Conservation (phyloP, 2,113 vertebrate species). For the Chiloscyllium plagiosum region DNA sequence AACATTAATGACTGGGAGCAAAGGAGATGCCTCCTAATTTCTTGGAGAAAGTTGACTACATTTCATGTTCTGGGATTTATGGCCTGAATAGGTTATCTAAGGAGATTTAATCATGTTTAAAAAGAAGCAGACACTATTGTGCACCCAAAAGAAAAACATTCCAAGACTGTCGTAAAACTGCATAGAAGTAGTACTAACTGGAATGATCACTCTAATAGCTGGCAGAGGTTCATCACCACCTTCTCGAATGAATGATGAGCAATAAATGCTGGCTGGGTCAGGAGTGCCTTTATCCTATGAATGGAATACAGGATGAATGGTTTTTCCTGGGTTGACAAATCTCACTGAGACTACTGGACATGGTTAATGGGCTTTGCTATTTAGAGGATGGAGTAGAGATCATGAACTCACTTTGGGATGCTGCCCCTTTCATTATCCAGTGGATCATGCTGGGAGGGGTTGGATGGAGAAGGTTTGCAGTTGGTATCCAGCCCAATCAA, state of each 20-base stretch:
- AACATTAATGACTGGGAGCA: not conserved
- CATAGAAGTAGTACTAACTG: not conserved
- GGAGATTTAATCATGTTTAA: not conserved
- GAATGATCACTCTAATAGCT: not conserved
- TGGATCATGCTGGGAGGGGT: not conserved
- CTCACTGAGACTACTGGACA: not conserved
- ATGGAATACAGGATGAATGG: not conserved
- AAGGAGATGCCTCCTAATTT: not conserved
- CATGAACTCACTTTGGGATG: not conserved
- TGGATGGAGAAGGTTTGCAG: not conserved
- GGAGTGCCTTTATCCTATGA: too few species aligned
- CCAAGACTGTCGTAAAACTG: not conserved
- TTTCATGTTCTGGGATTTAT: not conserved
- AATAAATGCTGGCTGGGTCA: too few species aligned
- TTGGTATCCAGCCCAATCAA: not conserved
- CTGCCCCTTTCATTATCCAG: not conserved
- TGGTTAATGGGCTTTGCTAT: not conserved
- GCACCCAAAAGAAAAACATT: not conserved
- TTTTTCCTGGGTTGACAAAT: not conserved
- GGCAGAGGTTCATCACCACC: not conserved
- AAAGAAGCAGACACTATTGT: not conserved
- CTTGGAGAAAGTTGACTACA: not conserved
- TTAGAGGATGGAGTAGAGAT: not conserved
- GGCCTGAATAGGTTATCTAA: not conserved
- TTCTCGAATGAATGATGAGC: too few species aligned